Conservation (phyloP, 2,888 invertebrate genomes). For the Heliconius ethilla region DNA sequence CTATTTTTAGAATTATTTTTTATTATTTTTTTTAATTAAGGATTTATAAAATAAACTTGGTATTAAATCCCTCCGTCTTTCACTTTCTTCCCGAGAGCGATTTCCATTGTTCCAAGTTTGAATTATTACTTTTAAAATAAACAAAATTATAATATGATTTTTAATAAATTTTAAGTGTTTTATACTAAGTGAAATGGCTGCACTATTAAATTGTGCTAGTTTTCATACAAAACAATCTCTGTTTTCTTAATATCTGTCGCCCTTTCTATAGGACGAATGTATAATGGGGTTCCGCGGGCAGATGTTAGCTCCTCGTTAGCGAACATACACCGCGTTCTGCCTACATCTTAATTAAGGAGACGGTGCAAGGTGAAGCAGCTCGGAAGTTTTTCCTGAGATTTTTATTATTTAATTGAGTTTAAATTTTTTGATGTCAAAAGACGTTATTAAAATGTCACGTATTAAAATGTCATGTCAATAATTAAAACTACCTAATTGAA, state of each 20-base stretch:
- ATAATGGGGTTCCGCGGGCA: conserved; percentile 53
- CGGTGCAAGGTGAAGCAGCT: conserved; percentile 44
- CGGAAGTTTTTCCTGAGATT: conserved; percentile 40
- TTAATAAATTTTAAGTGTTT: not conserved
- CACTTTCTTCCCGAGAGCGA: too few species aligned
- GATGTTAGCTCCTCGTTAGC: conserved; percentile 76
- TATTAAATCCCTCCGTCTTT: not conserved
- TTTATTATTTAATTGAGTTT: not conserved
- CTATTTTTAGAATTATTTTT: not conserved
- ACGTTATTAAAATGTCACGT: too few species aligned
- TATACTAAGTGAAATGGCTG: not conserved
- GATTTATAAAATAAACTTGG: not conserved
- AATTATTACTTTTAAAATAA: not conserved
- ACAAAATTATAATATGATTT: not conserved
- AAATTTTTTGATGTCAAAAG: too few species aligned
- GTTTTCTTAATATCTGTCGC: conserved; percentile 26
- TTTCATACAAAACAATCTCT: conserved; percentile 32
- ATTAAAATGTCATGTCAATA: too few species aligned
- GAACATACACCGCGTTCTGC: conserved; percentile 70
- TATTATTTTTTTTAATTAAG: not conserved
- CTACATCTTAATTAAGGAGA: conserved; percentile 77
- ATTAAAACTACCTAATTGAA: too few species aligned
- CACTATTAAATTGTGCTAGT: conserved; percentile 2
- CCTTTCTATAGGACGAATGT: conserved; percentile 34
- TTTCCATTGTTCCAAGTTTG: not conserved